Conservation (phyloP, 2,888 invertebrate genomes). For the Meganola albula region DNA sequence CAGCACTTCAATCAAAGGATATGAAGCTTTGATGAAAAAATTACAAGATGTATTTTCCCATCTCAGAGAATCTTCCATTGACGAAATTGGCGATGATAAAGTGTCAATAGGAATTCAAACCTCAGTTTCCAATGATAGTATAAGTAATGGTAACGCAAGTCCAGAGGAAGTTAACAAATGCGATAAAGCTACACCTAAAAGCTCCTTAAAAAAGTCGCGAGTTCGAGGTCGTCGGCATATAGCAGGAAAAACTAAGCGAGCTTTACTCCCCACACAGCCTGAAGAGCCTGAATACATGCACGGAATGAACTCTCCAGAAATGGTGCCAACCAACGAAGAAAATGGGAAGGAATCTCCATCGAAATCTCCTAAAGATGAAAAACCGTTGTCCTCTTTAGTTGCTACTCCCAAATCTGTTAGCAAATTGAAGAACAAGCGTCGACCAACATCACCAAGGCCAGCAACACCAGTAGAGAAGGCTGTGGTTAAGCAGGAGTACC, state of each 20-base stretch:
- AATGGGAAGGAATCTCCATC: conserved; percentile 47
- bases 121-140: conserved; percentile 44
- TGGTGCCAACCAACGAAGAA: conserved; percentile 62
- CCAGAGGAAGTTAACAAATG: conserved; percentile 61
- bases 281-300: conserved; percentile 68
- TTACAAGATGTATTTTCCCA: conserved; percentile 65
- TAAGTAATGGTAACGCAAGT: conserved; percentile 65
- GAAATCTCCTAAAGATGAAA: conserved; percentile 62
- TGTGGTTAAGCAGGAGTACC: conserved; percentile 50
- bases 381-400: conserved; percentile 46
- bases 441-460: conserved; percentile 62
- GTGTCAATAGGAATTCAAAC: conserved; percentile 63
- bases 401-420: conserved; percentile 65
- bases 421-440: conserved; percentile 61
- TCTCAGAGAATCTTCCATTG: conserved; percentile 48
- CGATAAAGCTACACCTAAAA: conserved; percentile 72
- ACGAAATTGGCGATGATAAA: conserved; percentile 58
- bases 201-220: conserved; percentile 65
- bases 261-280: conserved; percentile 58
- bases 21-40: conserved; percentile 61
- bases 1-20: conserved; percentile 61
- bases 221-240: conserved; percentile 65
- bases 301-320: conserved; percentile 71
- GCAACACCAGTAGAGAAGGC: conserved; percentile 64
- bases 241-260: conserved; percentile 62